These are phyloP conservation scores for Bilobella aurantiaca DNA, from an alignment of 1,140 invertebrate species.

Conservation along the genomic window DNA sequence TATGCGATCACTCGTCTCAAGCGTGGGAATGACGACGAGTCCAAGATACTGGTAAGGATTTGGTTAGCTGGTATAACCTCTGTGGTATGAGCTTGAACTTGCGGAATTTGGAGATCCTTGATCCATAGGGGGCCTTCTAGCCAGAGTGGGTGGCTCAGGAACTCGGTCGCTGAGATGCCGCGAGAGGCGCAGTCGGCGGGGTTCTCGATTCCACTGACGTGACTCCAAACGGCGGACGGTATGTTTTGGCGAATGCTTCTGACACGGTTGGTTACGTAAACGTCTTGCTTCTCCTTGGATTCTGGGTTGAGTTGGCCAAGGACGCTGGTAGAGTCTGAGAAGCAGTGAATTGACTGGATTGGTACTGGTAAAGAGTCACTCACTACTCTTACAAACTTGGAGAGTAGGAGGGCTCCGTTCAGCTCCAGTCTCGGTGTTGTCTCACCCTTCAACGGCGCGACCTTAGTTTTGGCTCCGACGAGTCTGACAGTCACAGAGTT, in stretches of 20 bases:
- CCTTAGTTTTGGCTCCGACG: slow-evolving; percentile 8
- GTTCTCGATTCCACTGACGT: slow-evolving; percentile 40
- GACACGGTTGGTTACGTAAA: slow-evolving; percentile 10
- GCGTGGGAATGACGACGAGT: background rate
- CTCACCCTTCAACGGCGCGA: slow-evolving; percentile 6
- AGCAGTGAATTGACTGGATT: background rate
- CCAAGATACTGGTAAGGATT: background rate
- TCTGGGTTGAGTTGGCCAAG: background rate
- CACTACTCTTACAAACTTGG: background rate
- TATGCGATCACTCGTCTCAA: background rate
- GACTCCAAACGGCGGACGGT: slow-evolving; percentile 37
- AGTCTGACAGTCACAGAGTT: background rate
- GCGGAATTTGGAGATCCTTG: background rate
- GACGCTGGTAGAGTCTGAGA: slow-evolving; percentile 5
- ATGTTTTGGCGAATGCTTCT: slow-evolving; percentile 37
- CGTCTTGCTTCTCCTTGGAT: slow-evolving; percentile 1
- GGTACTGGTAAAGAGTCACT: background rate
- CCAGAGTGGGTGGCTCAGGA: background rate
- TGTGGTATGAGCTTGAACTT: background rate
- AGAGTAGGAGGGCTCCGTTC: background rate
- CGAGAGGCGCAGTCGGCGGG: slow-evolving; percentile 41
- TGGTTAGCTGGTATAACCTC: background rate
- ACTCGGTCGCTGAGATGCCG: slow-evolving; percentile 29
- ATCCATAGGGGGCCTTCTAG: background rate
- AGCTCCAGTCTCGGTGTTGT: slow-evolving; percentile 9